Evolutionary conservation across 2,888 invertebrate genomes (phyloP).

Genomic region (Unio delphinus): DNA sequence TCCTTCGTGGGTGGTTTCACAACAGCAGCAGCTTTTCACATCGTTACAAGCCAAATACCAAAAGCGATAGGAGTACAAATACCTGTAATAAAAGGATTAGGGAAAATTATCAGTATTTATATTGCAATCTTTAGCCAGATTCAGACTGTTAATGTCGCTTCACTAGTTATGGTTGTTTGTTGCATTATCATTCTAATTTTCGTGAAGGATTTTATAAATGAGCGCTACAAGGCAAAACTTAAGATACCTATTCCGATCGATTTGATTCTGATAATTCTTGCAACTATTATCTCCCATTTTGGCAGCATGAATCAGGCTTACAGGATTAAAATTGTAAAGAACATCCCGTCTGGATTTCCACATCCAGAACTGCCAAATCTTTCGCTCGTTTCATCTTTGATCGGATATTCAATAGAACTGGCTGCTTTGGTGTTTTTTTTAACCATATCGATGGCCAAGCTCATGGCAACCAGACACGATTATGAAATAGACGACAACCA

Average conservation of each 20-base stretch:
- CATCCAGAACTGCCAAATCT: slow-evolving; percentile 43
- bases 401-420: slow-evolving; percentile 41
- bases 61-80: slow-evolving; percentile 44
- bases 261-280: slow-evolving; percentile 56
- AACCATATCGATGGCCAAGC: slow-evolving; percentile 63
- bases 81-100: slow-evolving; percentile 33
- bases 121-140: slow-evolving; percentile 76
- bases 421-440: slow-evolving; percentile 57
- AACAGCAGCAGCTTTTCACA: slow-evolving; percentile 55
- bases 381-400: slow-evolving; percentile 14
- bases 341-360: slow-evolving; percentile 59
- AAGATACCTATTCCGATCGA: slow-evolving; percentile 66
- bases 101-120: slow-evolving; percentile 73
- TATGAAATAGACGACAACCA: slow-evolving; percentile 68
- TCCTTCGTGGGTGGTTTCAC: slow-evolving; percentile 59
- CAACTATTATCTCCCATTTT: slow-evolving; percentile 55
- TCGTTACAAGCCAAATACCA: slow-evolving; percentile 49
- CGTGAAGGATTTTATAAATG: slow-evolving; percentile 66
- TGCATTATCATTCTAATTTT: slow-evolving; percentile 78
- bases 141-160: slow-evolving; percentile 77
- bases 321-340: slow-evolving; percentile 43
- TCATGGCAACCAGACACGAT: slow-evolving; percentile 66
- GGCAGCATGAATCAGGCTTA: slow-evolving; percentile 34
- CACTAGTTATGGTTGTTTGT: slow-evolving; percentile 79
- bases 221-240: slow-evolving; percentile 49